phyloP scores from a whole-genome alignment of 2,113 vertebrate species.

The Bos indicus region DNA sequence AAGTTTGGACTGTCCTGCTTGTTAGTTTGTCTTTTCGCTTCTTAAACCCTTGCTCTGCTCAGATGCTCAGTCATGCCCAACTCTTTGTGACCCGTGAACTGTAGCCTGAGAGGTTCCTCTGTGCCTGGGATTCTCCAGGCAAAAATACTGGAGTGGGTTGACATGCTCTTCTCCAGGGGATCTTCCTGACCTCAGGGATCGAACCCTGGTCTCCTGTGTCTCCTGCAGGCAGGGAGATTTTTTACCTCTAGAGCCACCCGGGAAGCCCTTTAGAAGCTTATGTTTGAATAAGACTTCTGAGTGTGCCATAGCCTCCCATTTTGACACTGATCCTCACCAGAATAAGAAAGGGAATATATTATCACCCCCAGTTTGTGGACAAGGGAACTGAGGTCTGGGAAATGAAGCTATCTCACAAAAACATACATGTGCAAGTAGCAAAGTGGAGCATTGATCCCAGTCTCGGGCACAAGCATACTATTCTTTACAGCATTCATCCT shows the following conservation, averaged over 20 bases:
- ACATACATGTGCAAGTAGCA: not conserved
- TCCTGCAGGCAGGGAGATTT: not conserved
- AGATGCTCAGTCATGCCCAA: not conserved
- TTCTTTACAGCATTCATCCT: not conserved
- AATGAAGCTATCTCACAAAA: not conserved
- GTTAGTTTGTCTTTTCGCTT: not conserved
- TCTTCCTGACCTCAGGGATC: not conserved
- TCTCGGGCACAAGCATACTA: not conserved
- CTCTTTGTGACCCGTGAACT: not conserved
- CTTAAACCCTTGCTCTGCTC: not conserved
- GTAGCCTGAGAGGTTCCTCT: not conserved
- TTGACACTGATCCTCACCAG: not conserved
- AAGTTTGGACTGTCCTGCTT: not conserved
- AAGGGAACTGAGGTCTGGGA: not conserved
- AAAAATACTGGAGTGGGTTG: not conserved
- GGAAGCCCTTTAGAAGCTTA: not conserved
- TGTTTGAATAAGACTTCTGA: not conserved
- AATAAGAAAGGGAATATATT: not conserved
- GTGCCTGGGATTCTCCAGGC: not conserved
- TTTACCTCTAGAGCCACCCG: not conserved
- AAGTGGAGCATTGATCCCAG: not conserved
- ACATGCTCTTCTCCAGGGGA: not conserved
- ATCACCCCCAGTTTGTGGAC: not conserved
- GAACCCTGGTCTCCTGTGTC: not conserved
- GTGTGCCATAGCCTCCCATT: not conserved